Percentiles rank a stretch among this genome's conserved stretches.
Conservation (phyloP, 35 echinoderm and acorn worm species). For the Acanthaster planci region DNA sequence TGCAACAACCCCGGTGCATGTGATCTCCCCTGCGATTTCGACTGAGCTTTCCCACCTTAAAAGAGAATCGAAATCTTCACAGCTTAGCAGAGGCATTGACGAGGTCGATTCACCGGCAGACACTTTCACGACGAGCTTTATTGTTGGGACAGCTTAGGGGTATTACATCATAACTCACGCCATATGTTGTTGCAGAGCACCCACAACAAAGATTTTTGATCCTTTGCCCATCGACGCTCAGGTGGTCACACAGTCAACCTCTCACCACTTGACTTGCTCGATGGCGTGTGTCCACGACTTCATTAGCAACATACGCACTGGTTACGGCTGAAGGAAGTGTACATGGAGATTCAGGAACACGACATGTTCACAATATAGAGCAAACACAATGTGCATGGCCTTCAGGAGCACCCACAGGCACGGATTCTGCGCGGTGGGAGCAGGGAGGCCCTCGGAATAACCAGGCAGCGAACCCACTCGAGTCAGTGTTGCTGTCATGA, state of each 20-base stretch:
- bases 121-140: background rate
- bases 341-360: background rate
- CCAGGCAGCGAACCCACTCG: background rate
- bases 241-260: background rate
- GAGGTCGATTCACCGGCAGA: no score
- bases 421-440: background rate
- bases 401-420: no score
- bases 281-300: background rate
- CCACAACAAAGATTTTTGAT: background rate
- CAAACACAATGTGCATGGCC: no score
- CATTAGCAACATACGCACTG: slow-evolving; percentile 19
- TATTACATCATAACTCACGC: background rate
- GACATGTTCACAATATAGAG: background rate
- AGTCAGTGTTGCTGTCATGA: background rate
- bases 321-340: slow-evolving; percentile 5
- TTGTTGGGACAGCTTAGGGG: background rate
- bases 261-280: background rate
- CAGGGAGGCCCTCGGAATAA: background rate
- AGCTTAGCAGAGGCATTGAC: no score
- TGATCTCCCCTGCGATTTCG: no score
- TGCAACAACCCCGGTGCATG: no score
- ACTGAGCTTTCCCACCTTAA: no score
- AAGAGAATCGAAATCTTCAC: no score
- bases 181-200: background rate
- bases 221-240: background rate